Conservation (phyloP, 2,888 invertebrate species). For the Apamea crenata region DNA sequence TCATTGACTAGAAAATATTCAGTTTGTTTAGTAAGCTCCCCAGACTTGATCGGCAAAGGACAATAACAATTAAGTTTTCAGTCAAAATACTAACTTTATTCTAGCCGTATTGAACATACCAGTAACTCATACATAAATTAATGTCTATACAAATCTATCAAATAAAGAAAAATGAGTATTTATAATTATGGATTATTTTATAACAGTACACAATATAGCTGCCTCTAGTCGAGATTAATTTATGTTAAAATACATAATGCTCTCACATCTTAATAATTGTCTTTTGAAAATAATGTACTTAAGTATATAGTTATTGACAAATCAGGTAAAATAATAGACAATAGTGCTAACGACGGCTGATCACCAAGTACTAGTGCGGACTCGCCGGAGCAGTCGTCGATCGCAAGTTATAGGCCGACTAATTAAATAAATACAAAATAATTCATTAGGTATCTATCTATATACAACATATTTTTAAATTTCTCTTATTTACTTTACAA, state of each 20-base stretch:
- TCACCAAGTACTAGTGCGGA: slow-evolving; percentile 38
- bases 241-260: slow-evolving; percentile 73
- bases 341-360: slow-evolving; percentile 52
- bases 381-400: slow-evolving; percentile 68
- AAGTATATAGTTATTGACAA: slow-evolving; percentile 56
- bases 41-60: slow-evolving; percentile 82
- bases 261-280: slow-evolving; percentile 70
- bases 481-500: slow-evolving; percentile 84
- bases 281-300: slow-evolving; percentile 66
- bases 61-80: slow-evolving; percentile 77
- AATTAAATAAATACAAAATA: slow-evolving; percentile 78
- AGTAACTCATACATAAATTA: slow-evolving; percentile 66
- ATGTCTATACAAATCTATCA: slow-evolving; percentile 61
- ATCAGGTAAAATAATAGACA: slow-evolving; percentile 58
- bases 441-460: slow-evolving; percentile 80
- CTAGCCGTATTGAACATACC: slow-evolving; percentile 72
- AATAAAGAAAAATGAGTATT: slow-evolving; percentile 61
- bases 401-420: slow-evolving; percentile 83
- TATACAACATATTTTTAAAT: slow-evolving; percentile 84
- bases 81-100: slow-evolving; percentile 80
- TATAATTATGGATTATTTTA: slow-evolving; percentile 67
- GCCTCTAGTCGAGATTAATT: slow-evolving; percentile 83
- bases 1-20: slow-evolving; percentile 65
- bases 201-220: slow-evolving; percentile 81
- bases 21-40: slow-evolving; percentile 72